Evolutionary conservation across 2,888 invertebrate genomes (phyloP), one percentile per base, ranked within the genome.

Genomic region (Cryptus armator): DNA sequence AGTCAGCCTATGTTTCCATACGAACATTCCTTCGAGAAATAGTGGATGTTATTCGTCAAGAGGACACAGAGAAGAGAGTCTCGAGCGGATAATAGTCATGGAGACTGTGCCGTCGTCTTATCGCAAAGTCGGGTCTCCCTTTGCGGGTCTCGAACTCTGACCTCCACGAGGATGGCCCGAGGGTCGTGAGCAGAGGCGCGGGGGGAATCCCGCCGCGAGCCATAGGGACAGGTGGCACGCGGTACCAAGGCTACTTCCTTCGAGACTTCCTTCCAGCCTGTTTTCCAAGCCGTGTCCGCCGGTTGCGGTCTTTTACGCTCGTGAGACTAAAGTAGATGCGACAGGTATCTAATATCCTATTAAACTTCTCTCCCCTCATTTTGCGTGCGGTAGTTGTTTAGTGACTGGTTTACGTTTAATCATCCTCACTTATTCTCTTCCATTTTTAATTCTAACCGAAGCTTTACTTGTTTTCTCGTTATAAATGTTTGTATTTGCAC

Each of bases 181-280:
- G 48, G 64, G 71, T 70, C 79, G 70, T 71, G 62, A 62, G 79
- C 79, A 53, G 75, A 37, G 53, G 19, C 29, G 37, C 16, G 48
- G 46, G 72, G 53, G 59, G 75, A 81, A 67, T 53, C 67, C 72
- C 37, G 68, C 81, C 67, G 67, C 81, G 64, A 77, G 76, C 71
- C 81, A 10, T 51, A 77, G 81, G 84, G 84, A 81, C 84, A 84
- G 84, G 84, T 84, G 84, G 81, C 84, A 84, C 84, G 84, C 84
- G 84, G 84, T 81, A 68, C 74, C 84, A 46, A 77, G 75, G 72
- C 76, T 80, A 46, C 79, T 83, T 83, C 75, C 79, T 77, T 19
- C 67, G 59, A 77, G 72, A 74, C 68, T 83, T 83, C 74, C 76
- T 51, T 68, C 74, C 14, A 62, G 71, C 71, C 46, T 66, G 56